Base-by-base conservation (phyloP, 2,888 invertebrate species). In the Acleris laterana region DNA sequence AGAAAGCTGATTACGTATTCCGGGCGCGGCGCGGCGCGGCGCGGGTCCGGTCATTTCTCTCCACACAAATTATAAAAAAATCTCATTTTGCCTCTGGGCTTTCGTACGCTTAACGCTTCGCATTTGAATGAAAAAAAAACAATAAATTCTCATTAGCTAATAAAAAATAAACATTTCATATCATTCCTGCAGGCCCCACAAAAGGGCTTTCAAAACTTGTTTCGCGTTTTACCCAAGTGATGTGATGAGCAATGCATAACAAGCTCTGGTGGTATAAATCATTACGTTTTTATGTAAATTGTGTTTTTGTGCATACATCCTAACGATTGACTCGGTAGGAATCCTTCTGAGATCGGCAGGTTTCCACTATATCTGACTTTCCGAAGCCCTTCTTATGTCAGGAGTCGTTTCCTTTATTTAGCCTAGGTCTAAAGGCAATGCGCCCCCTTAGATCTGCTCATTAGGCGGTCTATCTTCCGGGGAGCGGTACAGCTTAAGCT, bases 1-100 rank as follows among this genome's bases (percentile, higher is more conserved):
- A 78, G 81, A 80, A 82, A 83, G 77, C 81, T 86, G 80, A 86
- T 89, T 87, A 81, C 66, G 77, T 84, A 88, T 89, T 82, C 87
- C 68, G 78, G 72, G 72, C 77, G 73, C 79, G 78, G 68, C 75
- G 79, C 77, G 80, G 77, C 80, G 77, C 77, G 72, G 53, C 67
- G 59, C 62, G 60, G 51, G 38, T 49, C 49, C 56, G 48, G 56
- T 57, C 56, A 42, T 66, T 57, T 57, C 62, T 65, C 46, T 48
- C 74, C 79, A 77, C 81, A 82, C 84, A 83, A 81, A 79, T 74
- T 78, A 80, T 78, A 78, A 75, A 81, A 75, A 81, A 77, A 85
- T 52, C 57, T 66, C 44, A 57, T 48, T 22, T 50, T 56, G 63
- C 59, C 62, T 48, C 66, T 52, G 57, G 61, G 66, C 66, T 66